phyloP scores from a whole-genome alignment of 2,113 vertebrate species.

The Cebus imitator region DNA sequence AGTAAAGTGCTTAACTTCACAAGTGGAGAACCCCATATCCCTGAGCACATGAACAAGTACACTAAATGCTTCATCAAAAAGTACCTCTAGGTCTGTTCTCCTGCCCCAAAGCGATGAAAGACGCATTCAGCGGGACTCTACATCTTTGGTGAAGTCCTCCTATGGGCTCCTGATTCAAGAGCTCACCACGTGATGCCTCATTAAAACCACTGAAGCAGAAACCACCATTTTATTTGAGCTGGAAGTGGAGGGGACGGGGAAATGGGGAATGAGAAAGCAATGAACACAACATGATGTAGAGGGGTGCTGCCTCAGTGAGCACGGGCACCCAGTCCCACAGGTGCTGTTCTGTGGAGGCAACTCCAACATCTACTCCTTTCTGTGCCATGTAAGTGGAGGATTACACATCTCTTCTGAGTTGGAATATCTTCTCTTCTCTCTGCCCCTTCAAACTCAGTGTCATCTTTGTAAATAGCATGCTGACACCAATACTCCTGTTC shows the following conservation, averaged over 20 bases:
- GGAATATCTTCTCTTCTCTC: neutral
- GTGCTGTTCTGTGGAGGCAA: accelerated
- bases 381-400: neutral
- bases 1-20: neutral
- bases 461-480: neutral
- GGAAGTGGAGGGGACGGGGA: neutral
- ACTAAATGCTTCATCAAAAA: neutral
- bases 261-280: neutral
- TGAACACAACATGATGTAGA: neutral
- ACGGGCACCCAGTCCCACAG: neutral
- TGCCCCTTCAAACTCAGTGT: neutral
- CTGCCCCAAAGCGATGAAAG: neutral
- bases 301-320: accelerated
- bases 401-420: neutral
- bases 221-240: neutral
- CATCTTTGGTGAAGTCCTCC: neutral
- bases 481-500: neutral
- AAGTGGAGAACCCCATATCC: neutral
- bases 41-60: neutral
- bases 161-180: neutral
- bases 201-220: neutral
- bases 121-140: neutral
- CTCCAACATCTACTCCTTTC: neutral
- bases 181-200: neutral
- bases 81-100: neutral